Conservation (phyloP, 92 coral and sea anemone genomes). For the Montipora capitata region DNA sequence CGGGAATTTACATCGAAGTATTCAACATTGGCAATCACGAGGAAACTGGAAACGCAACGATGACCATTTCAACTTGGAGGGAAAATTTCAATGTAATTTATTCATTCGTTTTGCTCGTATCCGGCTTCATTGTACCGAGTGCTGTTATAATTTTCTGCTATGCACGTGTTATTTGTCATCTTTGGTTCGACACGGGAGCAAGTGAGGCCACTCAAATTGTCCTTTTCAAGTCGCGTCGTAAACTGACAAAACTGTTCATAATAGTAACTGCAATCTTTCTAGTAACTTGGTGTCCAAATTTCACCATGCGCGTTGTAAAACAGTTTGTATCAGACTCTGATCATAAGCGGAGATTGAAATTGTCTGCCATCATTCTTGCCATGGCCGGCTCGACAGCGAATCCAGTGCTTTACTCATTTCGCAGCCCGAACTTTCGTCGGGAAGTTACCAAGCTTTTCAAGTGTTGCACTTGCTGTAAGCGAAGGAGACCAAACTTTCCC, state of each 20-base stretch:
- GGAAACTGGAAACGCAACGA: background rate
- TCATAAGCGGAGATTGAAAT: background rate
- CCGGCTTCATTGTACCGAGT: slow-evolving; percentile 57
- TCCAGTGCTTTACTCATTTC: slow-evolving; percentile 52
- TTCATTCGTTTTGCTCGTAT: slow-evolving; percentile 14
- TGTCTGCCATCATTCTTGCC: slow-evolving; percentile 22
- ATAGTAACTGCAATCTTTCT: slow-evolving; percentile 59
- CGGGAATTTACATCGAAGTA: background rate
- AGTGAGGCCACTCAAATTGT: slow-evolving; percentile 40
- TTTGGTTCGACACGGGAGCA: slow-evolving; percentile 52
- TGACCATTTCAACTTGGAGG: background rate
- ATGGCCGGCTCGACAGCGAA: slow-evolving; percentile 32
- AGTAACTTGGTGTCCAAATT: slow-evolving; percentile 66
- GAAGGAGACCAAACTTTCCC: background rate
- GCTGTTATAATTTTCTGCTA: slow-evolving; percentile 52
- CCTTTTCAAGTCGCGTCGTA: slow-evolving; percentile 68
- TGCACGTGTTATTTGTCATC: slow-evolving; percentile 45
- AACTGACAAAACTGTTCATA: slow-evolving; percentile 72
- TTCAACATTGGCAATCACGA: too few relatives aligned
- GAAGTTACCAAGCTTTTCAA: slow-evolving; percentile 9
- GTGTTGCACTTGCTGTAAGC: background rate
- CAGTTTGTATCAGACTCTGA: background rate
- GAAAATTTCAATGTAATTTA: background rate
- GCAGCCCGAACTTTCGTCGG: slow-evolving; percentile 40
- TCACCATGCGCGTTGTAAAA: slow-evolving; percentile 2